phyloP scores from a whole-genome alignment of 2,113 vertebrate genomes.

The Apteryx owenii region DNA sequence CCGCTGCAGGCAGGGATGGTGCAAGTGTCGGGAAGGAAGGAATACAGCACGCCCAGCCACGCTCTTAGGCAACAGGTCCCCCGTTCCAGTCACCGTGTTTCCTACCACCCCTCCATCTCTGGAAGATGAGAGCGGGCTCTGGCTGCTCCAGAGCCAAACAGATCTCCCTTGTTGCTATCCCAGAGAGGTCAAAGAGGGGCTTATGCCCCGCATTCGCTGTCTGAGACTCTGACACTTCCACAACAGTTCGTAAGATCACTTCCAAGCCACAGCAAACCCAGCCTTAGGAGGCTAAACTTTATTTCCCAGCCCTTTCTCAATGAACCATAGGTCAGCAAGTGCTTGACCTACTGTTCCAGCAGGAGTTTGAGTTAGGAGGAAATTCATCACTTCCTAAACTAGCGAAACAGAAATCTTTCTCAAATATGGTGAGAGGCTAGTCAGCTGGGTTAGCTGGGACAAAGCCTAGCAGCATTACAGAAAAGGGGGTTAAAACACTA shows the following conservation, averaged over 20 bases:
- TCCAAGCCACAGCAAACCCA: neutral
- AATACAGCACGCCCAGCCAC: accelerated
- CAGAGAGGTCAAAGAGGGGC: neutral
- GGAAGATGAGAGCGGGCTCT: neutral
- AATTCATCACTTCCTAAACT: neutral
- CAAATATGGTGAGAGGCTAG: neutral
- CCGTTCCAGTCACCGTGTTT: no score
- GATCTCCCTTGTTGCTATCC: neutral
- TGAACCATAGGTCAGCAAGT: neutral
- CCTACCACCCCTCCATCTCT: neutral
- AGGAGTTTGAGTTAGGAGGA: neutral
- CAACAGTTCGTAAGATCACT: neutral
- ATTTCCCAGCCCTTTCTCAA: neutral
- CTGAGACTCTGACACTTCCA: neutral
- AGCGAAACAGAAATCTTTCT: neutral
- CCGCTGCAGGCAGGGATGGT: neutral
- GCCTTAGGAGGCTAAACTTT: neutral
- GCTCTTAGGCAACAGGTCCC: neutral
- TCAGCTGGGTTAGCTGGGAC: neutral
- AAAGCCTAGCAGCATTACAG: neutral
- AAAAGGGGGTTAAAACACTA: neutral
- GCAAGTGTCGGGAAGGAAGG: neutral
- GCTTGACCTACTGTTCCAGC: neutral
- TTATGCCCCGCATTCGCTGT: neutral
- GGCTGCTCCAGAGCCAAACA: no score